A percentile compares a stretch with the other conserved stretches of the same genome.
These are phyloP conservation scores for Pherbina coryleti DNA, from an alignment of 2,888 invertebrate genomes.

Conservation along the genomic window DNA sequence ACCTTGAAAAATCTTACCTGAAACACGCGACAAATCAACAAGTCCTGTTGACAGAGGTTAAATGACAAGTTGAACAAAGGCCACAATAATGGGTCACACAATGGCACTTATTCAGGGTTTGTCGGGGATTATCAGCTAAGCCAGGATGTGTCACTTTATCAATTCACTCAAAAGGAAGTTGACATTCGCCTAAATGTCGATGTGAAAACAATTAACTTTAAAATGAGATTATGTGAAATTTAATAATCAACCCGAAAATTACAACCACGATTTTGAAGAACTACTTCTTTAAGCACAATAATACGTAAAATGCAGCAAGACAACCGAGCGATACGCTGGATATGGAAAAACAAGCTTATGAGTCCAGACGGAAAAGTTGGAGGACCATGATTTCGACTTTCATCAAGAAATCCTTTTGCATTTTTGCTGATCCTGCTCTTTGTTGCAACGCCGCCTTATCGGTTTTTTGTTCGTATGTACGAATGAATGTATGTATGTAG, in stretches of 20 bases:
- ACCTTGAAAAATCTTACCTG: constrained; percentile 17
- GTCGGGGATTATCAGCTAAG: background rate
- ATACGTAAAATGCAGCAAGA: background rate
- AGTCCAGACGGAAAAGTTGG: constrained; percentile 48
- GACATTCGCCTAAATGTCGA: background rate
- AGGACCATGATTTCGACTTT: constrained; percentile 37
- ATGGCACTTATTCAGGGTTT: background rate
- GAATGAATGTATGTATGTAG: background rate
- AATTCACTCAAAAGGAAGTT: background rate
- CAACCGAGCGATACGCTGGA: constrained; percentile 39
- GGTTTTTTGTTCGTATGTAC: background rate
- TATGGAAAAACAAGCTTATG: constrained; percentile 19
- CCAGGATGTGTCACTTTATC: background rate
- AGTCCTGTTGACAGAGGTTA: constrained; percentile 17
- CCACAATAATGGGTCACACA: constrained; percentile 22
- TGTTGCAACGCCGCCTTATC: constrained; percentile 24
- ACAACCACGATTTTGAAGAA: background rate
- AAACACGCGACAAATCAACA: constrained; percentile 38
- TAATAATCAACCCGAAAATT: background rate
- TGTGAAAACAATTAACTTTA: too few relatives aligned
- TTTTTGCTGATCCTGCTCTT: constrained; percentile 19
- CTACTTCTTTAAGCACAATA: background rate
- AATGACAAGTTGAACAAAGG: constrained; percentile 7
- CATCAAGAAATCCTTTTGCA: constrained; percentile 3
- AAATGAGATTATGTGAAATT: background rate